A percentile compares a stretch with the other conserved stretches of the same genome.
phyloP scores from a whole-genome alignment of 2,113 vertebrate species.

The Pampusana beccarii region DNA sequence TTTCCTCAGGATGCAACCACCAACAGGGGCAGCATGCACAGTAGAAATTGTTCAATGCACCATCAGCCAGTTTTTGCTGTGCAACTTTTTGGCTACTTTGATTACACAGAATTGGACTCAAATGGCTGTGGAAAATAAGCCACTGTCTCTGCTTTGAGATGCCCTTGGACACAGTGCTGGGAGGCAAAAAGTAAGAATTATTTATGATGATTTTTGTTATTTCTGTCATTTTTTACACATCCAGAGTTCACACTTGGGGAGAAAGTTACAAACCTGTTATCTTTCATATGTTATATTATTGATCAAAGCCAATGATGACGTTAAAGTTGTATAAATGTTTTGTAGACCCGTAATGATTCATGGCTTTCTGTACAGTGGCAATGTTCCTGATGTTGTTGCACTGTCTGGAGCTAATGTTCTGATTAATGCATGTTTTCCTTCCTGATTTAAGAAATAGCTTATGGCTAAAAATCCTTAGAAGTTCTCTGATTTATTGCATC shows the following conservation, averaged over 20 bases:
- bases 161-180: background rate
- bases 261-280: background rate
- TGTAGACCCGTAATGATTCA: background rate
- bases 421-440: conserved; percentile 45
- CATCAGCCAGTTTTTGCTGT: background rate
- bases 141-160: background rate
- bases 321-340: background rate
- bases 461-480: conserved; percentile 32
- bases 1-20: background rate
- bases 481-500: background rate
- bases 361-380: background rate
- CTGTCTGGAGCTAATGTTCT: conserved; percentile 44
- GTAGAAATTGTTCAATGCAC: background rate
- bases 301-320: background rate
- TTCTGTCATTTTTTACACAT: background rate
- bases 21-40: background rate
- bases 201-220: background rate
- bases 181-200: background rate
- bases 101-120: background rate
- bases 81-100: background rate
- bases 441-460: conserved; percentile 38
- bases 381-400: background rate
- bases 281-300: background rate
- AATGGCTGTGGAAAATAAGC: background rate
- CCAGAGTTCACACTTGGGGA: background rate